Percentiles rank a stretch among this genome's conserved stretches.
phyloP scores from a whole-genome alignment of 2,113 vertebrate genomes.

The Megaleporinus macrocephalus region DNA sequence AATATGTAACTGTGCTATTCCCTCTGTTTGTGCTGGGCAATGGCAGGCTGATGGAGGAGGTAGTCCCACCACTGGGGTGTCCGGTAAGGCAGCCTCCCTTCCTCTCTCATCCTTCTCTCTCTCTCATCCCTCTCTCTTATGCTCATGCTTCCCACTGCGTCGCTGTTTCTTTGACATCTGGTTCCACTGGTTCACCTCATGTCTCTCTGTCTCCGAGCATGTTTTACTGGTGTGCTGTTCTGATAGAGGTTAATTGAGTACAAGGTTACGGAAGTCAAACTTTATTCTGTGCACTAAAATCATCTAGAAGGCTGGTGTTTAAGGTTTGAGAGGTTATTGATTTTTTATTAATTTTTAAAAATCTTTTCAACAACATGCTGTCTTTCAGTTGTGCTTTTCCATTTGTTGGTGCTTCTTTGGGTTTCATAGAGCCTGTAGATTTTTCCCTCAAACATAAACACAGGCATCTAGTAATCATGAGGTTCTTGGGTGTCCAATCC shows the following conservation, averaged over 20 bases:
- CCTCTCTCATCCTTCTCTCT: constrained; percentile 34
- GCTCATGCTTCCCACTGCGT: not conserved
- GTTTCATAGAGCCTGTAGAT: too few relatives aligned
- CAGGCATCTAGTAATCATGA: not conserved
- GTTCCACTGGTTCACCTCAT: constrained; percentile 29
- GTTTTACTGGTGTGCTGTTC: constrained; percentile 19
- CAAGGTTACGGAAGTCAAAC: not conserved
- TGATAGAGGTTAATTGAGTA: not conserved
- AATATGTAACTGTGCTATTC: constrained; percentile 91
- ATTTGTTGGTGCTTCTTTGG: not conserved
- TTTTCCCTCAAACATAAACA: not conserved
- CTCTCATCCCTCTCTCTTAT: constrained; percentile 10
- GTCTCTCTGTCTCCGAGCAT: constrained; percentile 37
- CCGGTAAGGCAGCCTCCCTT: constrained; percentile 88
- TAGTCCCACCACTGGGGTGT: constrained; percentile 92
- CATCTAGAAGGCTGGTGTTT: not conserved
- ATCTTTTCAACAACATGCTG: not conserved
- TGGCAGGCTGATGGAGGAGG: constrained; percentile 97
- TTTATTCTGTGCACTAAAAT: not conserved
- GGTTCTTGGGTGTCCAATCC: not conserved
- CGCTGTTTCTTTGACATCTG: not conserved
- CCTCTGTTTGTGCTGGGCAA: constrained; percentile 98
- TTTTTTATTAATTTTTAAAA: not conserved
- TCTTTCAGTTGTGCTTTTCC: not conserved
- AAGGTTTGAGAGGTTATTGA: not conserved